Evolutionary conservation across 2,797 vertebrate genomes (phyloP), one percentile per base, ranked within the genome.

Genomic region (Enteromius mattozi): DNA sequence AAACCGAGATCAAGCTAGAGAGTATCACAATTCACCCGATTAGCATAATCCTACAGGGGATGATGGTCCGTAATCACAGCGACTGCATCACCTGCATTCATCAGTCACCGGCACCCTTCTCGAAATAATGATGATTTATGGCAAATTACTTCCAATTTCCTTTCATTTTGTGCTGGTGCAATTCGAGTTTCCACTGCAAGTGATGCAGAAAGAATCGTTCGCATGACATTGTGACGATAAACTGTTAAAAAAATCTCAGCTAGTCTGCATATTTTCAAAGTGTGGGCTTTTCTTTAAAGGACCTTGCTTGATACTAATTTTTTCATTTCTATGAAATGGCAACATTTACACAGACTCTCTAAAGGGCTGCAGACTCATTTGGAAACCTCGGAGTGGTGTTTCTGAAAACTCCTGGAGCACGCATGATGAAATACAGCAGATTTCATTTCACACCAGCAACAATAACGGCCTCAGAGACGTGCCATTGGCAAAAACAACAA

Each of bases 1-100:
- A 83, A 87, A 89, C 91, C 85, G 77, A 83, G 49, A 85, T 88
- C 66, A 70, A 81, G 88, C 71, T 40, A 84, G 49, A 86, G 65
- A 74, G 30, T 16, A 30, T 80, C 66, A 30, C 49, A 69, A 49
- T 69, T 68, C 47, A 47, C 33, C 69, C 51, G 84, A 84, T 84
- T 89, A 81, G 84, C 86, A 87, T 89, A 65, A 84, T 89, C 86
- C 49, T 77, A 16, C 12, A 63, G 66, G 33, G 21, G 61, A 82
- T 47, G 83, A 82, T 63, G 77, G 87, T 77, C 87, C 83, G 70
- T 87, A 82, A 90, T 82, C 76, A 88, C 82, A 89, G 81, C 87
- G 81, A 68, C 74, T 51, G 9, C 84, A 71, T 82, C 87, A 80
- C 72, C 78, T 47, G 13, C 84, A 71, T 82, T 72, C 37, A 82